These are phyloP conservation scores for Agrotis segetum DNA, from an alignment of 2,888 invertebrate genomes.

Conservation along the genomic window DNA sequence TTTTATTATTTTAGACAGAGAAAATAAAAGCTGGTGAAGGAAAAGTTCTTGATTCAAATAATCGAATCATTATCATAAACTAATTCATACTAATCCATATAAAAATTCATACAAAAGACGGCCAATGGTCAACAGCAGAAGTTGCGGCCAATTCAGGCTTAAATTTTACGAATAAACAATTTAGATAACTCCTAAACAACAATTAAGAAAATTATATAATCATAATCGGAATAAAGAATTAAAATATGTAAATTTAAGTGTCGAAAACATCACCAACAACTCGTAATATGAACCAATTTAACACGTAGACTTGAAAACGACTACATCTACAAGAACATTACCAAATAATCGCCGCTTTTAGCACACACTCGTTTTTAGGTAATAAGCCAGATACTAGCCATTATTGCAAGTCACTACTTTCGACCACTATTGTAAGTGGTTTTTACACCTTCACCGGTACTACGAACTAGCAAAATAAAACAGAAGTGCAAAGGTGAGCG, in stretches of 20 bases:
- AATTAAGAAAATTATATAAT: not conserved
- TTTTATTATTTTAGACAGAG: not conserved
- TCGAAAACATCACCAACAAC: not conserved
- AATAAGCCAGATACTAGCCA: constrained; percentile 15
- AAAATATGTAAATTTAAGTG: not conserved
- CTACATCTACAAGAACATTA: constrained; percentile 14
- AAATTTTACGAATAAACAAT: not conserved
- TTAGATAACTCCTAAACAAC: not conserved
- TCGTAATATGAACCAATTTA: constrained; percentile 16
- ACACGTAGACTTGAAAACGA: constrained; percentile 1
- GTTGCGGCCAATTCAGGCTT: too few relatives aligned
- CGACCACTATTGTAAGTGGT: constrained; percentile 9
- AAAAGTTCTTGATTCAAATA: too few relatives aligned
- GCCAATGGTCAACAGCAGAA: too few relatives aligned
- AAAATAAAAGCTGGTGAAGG: not conserved
- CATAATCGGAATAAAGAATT: too few relatives aligned
- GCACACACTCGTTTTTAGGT: constrained; percentile 11
- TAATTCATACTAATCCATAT: too few relatives aligned
- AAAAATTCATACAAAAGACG: too few relatives aligned
- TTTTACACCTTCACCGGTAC: constrained; percentile 7
- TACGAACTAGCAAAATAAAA: constrained; percentile 36
- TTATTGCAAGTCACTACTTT: constrained; percentile 25
- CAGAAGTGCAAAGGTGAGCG: constrained; percentile 55
- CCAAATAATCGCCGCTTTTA: constrained; percentile 7
- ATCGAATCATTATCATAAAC: too few relatives aligned